phyloP scores from a whole-genome alignment of 2,888 invertebrate species.

The Eristalis tenax region DNA sequence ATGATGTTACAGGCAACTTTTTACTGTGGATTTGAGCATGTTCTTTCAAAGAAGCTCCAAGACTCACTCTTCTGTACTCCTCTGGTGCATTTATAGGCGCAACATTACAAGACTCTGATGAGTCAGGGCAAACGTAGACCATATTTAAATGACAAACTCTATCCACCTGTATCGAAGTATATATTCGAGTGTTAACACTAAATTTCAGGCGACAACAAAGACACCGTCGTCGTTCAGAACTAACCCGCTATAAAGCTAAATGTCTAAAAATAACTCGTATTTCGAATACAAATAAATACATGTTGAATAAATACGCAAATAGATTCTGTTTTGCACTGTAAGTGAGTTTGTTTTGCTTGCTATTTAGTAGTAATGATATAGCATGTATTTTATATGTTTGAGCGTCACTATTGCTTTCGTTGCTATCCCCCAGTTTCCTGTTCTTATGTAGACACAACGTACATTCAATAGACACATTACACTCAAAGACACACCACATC shows the following conservation, averaged over 20 bases:
- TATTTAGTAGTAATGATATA: slow-evolving; percentile 24
- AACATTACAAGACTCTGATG: no score
- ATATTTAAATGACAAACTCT: neutral
- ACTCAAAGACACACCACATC: neutral
- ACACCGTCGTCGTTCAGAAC: slow-evolving; percentile 30
- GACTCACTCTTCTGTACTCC: no score
- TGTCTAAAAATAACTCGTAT: slow-evolving; percentile 58
- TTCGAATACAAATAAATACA: slow-evolving; percentile 55
- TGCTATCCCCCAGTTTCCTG: slow-evolving; percentile 39
- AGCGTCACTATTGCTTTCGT: slow-evolving; percentile 39
- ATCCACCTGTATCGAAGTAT: slow-evolving; percentile 15
- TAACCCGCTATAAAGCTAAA: slow-evolving; percentile 51
- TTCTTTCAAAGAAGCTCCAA: no score
- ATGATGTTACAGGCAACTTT: no score
- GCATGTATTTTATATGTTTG: slow-evolving; percentile 17
- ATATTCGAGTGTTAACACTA: slow-evolving; percentile 46
- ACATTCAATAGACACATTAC: no score
- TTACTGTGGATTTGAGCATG: no score
- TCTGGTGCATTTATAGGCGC: no score
- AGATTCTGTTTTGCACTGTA: slow-evolving; percentile 57
- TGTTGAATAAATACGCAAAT: slow-evolving; percentile 65
- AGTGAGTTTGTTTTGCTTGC: slow-evolving; percentile 25
- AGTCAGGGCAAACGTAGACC: no score
- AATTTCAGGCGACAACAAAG: slow-evolving; percentile 32
- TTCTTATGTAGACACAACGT: neutral